These are phyloP conservation scores for Psilanteris sp. DNA, from an alignment of 1,140 invertebrate species.

Conservation along the genomic window DNA sequence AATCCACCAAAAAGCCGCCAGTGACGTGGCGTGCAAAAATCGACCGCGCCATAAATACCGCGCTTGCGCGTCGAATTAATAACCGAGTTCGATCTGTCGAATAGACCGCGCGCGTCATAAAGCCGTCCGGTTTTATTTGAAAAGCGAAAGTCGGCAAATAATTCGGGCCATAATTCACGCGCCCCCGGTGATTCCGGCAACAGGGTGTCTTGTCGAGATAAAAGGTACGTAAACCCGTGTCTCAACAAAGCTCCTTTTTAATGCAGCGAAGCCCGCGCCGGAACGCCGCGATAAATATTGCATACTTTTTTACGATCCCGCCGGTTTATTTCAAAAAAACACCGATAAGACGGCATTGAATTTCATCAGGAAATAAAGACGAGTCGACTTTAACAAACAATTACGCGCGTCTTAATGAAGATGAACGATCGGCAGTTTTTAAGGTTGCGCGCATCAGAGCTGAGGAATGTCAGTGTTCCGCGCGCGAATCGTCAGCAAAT, in stretches of 20 bases:
- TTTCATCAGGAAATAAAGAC: conserved; percentile 38
- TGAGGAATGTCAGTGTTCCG: conserved; percentile 16
- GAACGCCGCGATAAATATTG: conserved; percentile 44
- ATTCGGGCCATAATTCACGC: too few species aligned
- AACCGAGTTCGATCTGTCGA: too few species aligned
- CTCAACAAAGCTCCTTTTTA: conserved; percentile 45
- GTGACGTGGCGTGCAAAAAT: too few species aligned
- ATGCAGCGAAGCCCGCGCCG: conserved; percentile 24
- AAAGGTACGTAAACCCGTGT: too few species aligned
- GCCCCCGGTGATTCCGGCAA: too few species aligned
- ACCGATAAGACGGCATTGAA: conserved; percentile 26
- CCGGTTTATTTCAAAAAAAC: conserved; percentile 16
- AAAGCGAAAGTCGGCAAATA: too few species aligned
- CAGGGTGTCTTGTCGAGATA: too few species aligned
- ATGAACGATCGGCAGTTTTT: conserved; percentile 26
- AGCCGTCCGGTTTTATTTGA: too few species aligned
- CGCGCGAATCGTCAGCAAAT: conserved; percentile 6
- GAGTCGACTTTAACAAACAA: conserved; percentile 39
- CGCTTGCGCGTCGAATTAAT: too few species aligned
- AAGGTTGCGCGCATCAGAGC: conserved; percentile 14
- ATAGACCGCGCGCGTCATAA: too few species aligned
- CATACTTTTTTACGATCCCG: conserved; percentile 6
- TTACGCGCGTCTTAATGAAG: conserved; percentile 38
- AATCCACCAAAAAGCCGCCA: too few species aligned
- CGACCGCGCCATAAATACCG: too few species aligned